phyloP scores from a whole-genome alignment of 2,797 vertebrate genomes.

The Artibeus jamaicensis region DNA sequence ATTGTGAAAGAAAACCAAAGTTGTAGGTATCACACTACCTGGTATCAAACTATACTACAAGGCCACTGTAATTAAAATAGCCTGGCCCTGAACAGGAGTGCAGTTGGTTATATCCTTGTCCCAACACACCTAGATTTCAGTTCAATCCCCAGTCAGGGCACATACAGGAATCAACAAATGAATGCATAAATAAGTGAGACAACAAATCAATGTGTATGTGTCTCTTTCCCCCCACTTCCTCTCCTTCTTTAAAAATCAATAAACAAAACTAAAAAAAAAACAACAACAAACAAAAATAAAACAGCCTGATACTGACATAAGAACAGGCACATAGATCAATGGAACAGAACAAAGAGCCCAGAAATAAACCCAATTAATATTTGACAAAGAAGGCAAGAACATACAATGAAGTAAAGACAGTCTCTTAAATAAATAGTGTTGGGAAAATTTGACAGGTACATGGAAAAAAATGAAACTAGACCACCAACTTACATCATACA shows the following conservation, averaged over 20 bases:
- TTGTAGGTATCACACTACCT: too few relatives aligned
- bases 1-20: too few relatives aligned
- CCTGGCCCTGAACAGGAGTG: background rate
- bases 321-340: background rate
- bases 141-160: background rate
- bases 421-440: background rate
- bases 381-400: background rate
- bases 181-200: background rate
- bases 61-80: background rate
- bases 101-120: background rate
- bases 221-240: background rate
- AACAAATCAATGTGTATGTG: background rate
- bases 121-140: background rate
- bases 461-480: background rate
- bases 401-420: background rate
- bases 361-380: background rate
- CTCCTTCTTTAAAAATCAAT: background rate
- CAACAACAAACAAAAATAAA: background rate
- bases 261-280: background rate
- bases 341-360: background rate
- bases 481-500: background rate
- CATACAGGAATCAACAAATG: background rate
- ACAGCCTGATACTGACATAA: background rate
- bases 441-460: background rate
- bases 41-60: background rate